Evolutionary conservation across 1,140 invertebrate genomes (phyloP), one percentile per base, ranked within the genome.

Genomic region (Trypoxylus dichotomus): DNA sequence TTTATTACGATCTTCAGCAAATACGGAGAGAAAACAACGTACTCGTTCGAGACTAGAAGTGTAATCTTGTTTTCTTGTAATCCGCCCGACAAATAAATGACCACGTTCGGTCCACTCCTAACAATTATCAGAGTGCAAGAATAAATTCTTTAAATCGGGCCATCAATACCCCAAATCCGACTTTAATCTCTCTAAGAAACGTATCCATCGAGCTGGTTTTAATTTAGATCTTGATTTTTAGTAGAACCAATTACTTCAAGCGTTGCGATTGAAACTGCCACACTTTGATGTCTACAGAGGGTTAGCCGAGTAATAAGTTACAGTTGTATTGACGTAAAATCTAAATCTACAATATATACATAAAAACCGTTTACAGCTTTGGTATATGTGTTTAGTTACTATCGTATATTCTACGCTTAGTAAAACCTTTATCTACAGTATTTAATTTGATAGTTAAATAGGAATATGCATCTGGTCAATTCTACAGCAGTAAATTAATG

Each of bases 71-170:
- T 54, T 19, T 19, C 47, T 54, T 15, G 47, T 68, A 68, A 68
- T 27, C 27, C 60, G 8, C 27, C 11, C 24, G 24, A 29, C 60
- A 68, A 68, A 68, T 24, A 29, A 68, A 68, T 24, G 21, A 68
- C 60, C 24, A 27, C 11, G 11, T 25, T 68, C 27, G 24, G 24
- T 29, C 60, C 13, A 68, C 60, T 68, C 24, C 24, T 68, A 68
- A 10, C 60, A 68, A 68, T 68, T 68, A 68, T 24, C 19, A 7
- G 21, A 68, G 21, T 29, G 27, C 60, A 24, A 68, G 60, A 68
- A 68, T 68, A 68, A 68, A 68, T 68, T 68, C 60, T 29, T 68
- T 68, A 68, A 68, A 68, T 68, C 27, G 25, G 11, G 24, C 60
- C 27, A 68, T 68, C 27, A 68, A 68, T 68, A 68, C 25, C 24